Base-by-base conservation (phyloP, 2,113 vertebrate species). In the Ceuthmochares aereus region DNA sequence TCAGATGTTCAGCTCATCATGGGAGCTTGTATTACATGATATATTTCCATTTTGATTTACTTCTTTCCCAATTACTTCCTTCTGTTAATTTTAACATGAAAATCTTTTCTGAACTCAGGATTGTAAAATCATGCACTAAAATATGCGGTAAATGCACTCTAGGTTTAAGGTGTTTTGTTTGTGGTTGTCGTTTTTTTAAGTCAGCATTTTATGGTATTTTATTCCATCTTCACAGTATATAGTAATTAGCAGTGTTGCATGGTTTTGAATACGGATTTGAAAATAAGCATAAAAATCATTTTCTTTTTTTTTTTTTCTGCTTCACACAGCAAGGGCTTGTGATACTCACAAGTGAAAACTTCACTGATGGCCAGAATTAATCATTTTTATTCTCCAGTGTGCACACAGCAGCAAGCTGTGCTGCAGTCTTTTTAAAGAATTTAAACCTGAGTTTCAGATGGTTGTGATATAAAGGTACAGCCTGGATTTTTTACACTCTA, bases 341-440 rank as follows among this genome's bases (percentile, higher is more conserved):
- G 59, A 74, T 93, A 55, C 36, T 87, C 64, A 36, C 76, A 80
- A 91, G 67, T 10, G 5, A 93, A 93, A 95, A 96, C 45, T 87
- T 84, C 81, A 80, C 82, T 95, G 80, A 55, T 93, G 66, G 93
- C 83, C 23, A 94, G 73, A 92, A 94, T 84, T 93, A 95, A 94
- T 91, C 58, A 90, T 94, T 97, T 95, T 95, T 95, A 79, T 95
- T 97, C 67, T 93, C 87, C 63, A 88, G 14, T 0, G 6, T 74
- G 37, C 80, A 40, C 68, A 62, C 56, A 96, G 74, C 63, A 96
- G 79, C 94, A 90, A 95, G 90, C 92, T 95, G 64, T 74, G 85
- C 93, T 93, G 87, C 91, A 95, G 91, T 54, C 84, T 89, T 73
- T 91, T 95, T 92, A 94, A 95, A 93, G 60, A 90, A 95, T 96